Evolutionary conservation across 2,113 vertebrate genomes (phyloP).

Genomic region (Cyphomyrus discorhynchus): DNA sequence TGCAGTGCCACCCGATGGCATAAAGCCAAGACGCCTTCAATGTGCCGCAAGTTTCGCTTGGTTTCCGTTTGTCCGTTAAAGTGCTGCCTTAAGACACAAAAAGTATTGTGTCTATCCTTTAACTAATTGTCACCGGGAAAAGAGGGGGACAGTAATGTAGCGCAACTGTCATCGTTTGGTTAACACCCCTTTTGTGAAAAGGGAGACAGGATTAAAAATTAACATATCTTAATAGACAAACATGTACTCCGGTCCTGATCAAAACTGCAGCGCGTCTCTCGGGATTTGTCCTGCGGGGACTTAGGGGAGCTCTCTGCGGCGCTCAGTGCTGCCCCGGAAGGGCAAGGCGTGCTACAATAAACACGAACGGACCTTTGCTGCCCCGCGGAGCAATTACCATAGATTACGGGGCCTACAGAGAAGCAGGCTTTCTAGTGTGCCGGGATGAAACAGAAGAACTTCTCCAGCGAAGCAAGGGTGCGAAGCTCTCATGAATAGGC

Average conservation of each 20-base stretch:
- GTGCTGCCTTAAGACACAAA: neutral
- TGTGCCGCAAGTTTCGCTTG: neutral
- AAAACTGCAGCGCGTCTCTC: slow-evolving; percentile 31
- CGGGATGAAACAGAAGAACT: slow-evolving; percentile 17
- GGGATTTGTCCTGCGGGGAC: slow-evolving; percentile 23
- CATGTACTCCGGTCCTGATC: slow-evolving; percentile 39
- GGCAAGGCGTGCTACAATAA: slow-evolving; percentile 22
- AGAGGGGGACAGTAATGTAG: neutral
- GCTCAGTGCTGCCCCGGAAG: neutral
- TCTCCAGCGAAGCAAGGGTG: slow-evolving; percentile 21
- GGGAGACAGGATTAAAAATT: slow-evolving; percentile 45
- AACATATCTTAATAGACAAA: slow-evolving; percentile 52
- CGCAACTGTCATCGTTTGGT: slow-evolving; percentile 6
- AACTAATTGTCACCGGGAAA: neutral
- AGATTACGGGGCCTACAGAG: slow-evolving; percentile 18
- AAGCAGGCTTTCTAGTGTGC: slow-evolving; percentile 15
- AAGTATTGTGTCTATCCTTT: neutral
- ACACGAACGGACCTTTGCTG: slow-evolving; percentile 24
- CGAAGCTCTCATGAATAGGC: slow-evolving; percentile 42
- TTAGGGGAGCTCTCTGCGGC: neutral
- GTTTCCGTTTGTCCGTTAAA: neutral
- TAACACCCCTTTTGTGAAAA: slow-evolving; percentile 33
- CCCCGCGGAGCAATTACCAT: slow-evolving; percentile 25
- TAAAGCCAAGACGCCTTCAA: neutral
- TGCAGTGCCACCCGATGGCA: neutral